Evolutionary conservation across 2,888 invertebrate species (phyloP), one percentile per base, ranked within the genome.

Genomic region (Phaonia tiefii): DNA sequence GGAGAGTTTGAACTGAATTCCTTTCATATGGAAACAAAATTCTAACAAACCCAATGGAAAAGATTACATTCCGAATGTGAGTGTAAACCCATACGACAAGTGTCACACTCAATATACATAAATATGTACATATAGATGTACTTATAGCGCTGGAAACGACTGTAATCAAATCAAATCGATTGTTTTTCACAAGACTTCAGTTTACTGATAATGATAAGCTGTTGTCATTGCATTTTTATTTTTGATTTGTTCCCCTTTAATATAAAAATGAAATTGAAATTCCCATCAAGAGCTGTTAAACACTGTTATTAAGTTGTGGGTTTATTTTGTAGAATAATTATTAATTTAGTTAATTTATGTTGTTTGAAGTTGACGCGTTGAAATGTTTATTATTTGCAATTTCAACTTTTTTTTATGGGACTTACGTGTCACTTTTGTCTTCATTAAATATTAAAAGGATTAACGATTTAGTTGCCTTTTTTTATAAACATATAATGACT

Each of bases 1-100:
- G 1, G 15, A 37, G 37, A 42, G 15, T 22, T 66, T 58, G 42
- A 44, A 72, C 37, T 17, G 15, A 56, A 26, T 60, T 60, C 31
- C 17, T n/a, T 66, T 42, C 49, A 49, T 17, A 49, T 25, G 15
- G 25, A 60, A 69, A 46, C 37, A 67, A 65, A 49, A 66, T 5
- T 31, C 17, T 17, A 73, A 54, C n/a, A 54, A 13, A 72, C 54
- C 51, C 51, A 70, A 75, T 20, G 20, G n/a, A 63, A 42, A 42
- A 63, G 42, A 63, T 63, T 39, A 56, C 20, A 39, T 42, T 39
- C 25, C 15, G 15, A 46, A 46, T 17, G 25, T 25, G 51, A 51
- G 17, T n/a, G n/a, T 58, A 60, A 15, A 49, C n/a, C 15, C 49
- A 15, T n/a, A 1, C 49, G 49, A 49, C 15, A 2, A 31, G 31